Percentiles rank a stretch among this genome's conserved stretches.
These are phyloP conservation scores for Metellina segmentata DNA, from an alignment of 2,888 invertebrate species.

Conservation along the genomic window DNA sequence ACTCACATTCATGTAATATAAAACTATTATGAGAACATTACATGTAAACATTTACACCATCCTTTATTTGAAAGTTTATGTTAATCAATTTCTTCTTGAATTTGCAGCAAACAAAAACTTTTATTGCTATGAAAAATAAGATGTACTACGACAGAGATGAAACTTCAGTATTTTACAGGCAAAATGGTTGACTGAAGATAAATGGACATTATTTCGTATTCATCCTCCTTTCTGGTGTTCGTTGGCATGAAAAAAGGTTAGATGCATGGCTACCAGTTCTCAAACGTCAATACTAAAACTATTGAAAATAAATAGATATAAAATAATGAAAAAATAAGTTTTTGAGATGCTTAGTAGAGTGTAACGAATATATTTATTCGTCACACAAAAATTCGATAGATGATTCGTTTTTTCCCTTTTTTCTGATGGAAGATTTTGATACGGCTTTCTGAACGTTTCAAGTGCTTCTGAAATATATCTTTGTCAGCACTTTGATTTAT, in stretches of 20 bases:
- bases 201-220: constrained; percentile 49
- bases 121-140: too few relatives aligned
- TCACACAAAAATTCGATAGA: constrained; percentile 29
- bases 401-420: constrained; percentile 2
- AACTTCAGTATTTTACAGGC: not conserved
- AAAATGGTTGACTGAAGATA: constrained; percentile 24
- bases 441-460: constrained; percentile 17
- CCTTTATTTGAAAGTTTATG: too few relatives aligned
- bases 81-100: too few relatives aligned
- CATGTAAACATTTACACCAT: too few relatives aligned
- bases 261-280: constrained; percentile 9
- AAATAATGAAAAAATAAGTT: constrained; percentile 20
- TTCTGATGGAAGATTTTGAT: constrained; percentile 1
- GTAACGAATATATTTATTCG: constrained; percentile 49
- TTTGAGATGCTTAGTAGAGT: constrained; percentile 32
- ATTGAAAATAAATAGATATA: not conserved
- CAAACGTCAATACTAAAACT: constrained; percentile 22
- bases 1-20: too few relatives aligned
- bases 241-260: constrained; percentile 47
- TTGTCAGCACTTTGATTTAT: constrained; percentile 52
- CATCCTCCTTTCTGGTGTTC: constrained; percentile 26
- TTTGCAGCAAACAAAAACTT: too few relatives aligned
- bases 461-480: constrained; percentile 1
- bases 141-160: not conserved
- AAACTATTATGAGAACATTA: too few relatives aligned